A percentile compares a stretch with the other conserved stretches of the same genome.
These are phyloP conservation scores for Chelmon rostratus DNA, from an alignment of 2,797 vertebrate species.

Conservation along the genomic window DNA sequence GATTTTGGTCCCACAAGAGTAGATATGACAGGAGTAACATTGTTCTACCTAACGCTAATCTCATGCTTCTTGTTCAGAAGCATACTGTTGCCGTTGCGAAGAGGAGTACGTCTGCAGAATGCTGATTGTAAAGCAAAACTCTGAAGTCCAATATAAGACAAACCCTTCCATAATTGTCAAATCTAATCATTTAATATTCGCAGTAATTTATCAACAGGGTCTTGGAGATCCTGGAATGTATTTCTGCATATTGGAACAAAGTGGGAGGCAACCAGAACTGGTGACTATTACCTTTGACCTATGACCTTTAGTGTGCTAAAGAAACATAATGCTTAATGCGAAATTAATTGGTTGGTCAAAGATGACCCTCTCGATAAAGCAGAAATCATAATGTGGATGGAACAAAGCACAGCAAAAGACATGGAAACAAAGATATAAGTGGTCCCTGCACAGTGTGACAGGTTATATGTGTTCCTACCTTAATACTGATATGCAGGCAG, in stretches of 20 bases:
- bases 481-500: not conserved
- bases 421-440: not conserved
- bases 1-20: conserved; percentile 25
- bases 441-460: not conserved
- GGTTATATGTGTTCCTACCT: not conserved
- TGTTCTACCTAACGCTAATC: conserved; percentile 19
- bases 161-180: not conserved
- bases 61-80: not conserved
- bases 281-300: too few relatives aligned
- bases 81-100: not conserved
- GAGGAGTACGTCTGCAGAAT: conserved; percentile 12
- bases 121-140: conserved; percentile 22
- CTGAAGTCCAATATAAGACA: not conserved
- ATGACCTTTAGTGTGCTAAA: not conserved
- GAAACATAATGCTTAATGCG: not conserved
- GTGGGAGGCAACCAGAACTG: not conserved
- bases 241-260: conserved; percentile 14
- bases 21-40: conserved; percentile 27
- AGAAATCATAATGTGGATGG: not conserved
- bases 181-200: not conserved
- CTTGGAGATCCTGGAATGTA: not conserved
- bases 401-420: not conserved
- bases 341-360: not conserved
- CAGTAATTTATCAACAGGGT: not conserved
- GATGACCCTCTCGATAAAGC: not conserved